Evolutionary conservation across 2,113 vertebrate species (phyloP), one percentile per base, ranked within the genome.

Genomic region (Delphinapterus leucas): DNA sequence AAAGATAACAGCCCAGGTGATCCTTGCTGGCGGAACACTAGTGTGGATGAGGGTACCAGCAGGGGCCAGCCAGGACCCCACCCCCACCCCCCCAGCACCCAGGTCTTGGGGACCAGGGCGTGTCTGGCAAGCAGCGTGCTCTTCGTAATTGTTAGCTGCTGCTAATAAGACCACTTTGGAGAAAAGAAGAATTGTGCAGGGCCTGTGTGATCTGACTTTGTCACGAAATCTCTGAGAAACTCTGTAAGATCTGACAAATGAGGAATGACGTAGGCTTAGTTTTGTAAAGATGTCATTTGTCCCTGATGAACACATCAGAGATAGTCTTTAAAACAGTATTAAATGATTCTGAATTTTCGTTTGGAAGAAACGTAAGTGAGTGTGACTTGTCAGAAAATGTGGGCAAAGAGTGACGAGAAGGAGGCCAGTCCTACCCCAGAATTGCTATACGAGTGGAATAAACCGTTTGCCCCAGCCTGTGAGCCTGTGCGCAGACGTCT

Each of bases 91-190:
- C 4, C 53, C n/a, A 21, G 17, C 31, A 1, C 58, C 11, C 36
- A 3, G 8, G 28, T 41, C 49, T 1, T 3, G 2, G 0, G 58
- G 31, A 3, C 41, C 2, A 28, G 33, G 13, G 14, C 47, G 3
- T 8, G 5, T 20, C 7, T 41, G 74, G 25, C 23, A 8, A 31
- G 4, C 6, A 4, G 36, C 1, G 13, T 15, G 21, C 6, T 6
- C 11, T 6, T 9, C 17, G 1, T n/a, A 0, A 9, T 0, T 6
- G 9, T 0, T 6, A 23, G 8, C 81, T 41, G 77, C 21, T 7
- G 0, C 3, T 21, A 25, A 1, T 8, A 2, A 7, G 26, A 1
- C 25, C 0, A 2, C 86, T 20, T 4, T 63, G 18, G 21, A 77
- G 82, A 18, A 73, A 33, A 21, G 21, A 28, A 41, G 74, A 60